Percentiles rank a stretch among this genome's conserved stretches.
Evolutionary conservation across 2,888 invertebrate genomes (phyloP).

Genomic region (Elmis aenea): DNA sequence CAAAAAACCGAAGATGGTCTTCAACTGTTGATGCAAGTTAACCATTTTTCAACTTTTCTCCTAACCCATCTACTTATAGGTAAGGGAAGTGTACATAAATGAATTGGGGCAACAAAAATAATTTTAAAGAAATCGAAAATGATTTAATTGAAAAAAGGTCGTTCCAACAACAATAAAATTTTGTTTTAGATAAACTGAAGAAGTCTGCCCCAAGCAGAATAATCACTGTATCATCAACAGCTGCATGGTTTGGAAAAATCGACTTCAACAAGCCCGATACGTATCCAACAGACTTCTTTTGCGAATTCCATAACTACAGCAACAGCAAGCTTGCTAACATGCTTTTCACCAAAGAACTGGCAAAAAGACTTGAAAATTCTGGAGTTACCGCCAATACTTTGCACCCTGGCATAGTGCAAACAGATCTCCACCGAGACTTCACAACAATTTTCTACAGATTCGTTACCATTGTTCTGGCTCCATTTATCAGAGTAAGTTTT

Average conservation of each 20-base stretch:
- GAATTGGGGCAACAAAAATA: too few relatives aligned
- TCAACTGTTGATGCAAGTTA: constrained; percentile 58
- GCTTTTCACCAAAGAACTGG: constrained; percentile 39
- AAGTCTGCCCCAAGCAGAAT: constrained; percentile 39
- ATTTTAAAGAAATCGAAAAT: too few relatives aligned
- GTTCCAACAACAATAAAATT: too few relatives aligned
- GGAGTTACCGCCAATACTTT: constrained; percentile 40
- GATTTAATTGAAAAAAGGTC: too few relatives aligned
- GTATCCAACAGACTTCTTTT: constrained; percentile 1
- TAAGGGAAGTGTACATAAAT: too few relatives aligned
- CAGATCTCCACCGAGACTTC: too few relatives aligned
- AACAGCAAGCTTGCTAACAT: constrained; percentile 42
- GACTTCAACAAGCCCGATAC: constrained; percentile 24
- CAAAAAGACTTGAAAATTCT: constrained; percentile 32
- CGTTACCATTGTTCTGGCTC: too few relatives aligned
- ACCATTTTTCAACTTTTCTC: constrained; percentile 57
- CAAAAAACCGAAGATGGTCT: constrained; percentile 56
- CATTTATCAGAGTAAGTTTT: too few relatives aligned
- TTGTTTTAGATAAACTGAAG: too few relatives aligned
- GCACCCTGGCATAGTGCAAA: constrained; percentile 40
- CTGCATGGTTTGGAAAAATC: constrained; percentile 20
- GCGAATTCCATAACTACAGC: constrained; percentile 27
- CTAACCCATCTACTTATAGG: constrained; percentile 16
- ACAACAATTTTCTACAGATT: too few relatives aligned
- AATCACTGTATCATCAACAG: constrained; percentile 30